Conservation (phyloP, 2,888 invertebrate genomes). For the Colostygia pectinataria region DNA sequence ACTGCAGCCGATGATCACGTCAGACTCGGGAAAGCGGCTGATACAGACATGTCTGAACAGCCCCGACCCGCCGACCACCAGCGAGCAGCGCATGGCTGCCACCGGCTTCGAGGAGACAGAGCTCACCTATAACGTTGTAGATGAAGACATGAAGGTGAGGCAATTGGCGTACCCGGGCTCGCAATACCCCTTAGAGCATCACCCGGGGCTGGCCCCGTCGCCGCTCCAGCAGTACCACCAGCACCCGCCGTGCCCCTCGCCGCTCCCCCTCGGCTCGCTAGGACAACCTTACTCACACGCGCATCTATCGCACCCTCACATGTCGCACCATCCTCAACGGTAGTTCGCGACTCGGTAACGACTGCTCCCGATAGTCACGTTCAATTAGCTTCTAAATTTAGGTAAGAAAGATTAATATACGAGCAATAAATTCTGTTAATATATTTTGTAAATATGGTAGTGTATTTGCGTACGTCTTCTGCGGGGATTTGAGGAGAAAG, state of each 20-base stretch:
- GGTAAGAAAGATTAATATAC: slow-evolving; percentile 67
- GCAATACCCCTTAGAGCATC: slow-evolving; percentile 87
- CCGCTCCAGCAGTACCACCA: slow-evolving; percentile 88
- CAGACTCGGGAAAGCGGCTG: slow-evolving; percentile 97
- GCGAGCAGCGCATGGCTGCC: slow-evolving; percentile 98
- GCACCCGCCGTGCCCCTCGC: slow-evolving; percentile 89
- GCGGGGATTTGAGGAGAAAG: slow-evolving; percentile 59
- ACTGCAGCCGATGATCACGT: slow-evolving; percentile 99
- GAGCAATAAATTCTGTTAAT: slow-evolving; percentile 66
- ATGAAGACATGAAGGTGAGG: slow-evolving; percentile 98
- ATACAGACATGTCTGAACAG: slow-evolving; percentile 99
- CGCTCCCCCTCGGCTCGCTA: slow-evolving; percentile 84
- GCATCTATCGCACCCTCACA: slow-evolving; percentile 86
- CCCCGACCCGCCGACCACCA: slow-evolving; percentile 93
- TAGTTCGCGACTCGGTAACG: slow-evolving; percentile 70
- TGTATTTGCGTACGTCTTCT: slow-evolving; percentile 51
- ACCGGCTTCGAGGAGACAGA: slow-evolving; percentile 99
- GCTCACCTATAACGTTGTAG: slow-evolving; percentile 97
- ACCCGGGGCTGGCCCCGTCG: slow-evolving; percentile 85
- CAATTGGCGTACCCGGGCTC: slow-evolving; percentile 94
- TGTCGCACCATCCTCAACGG: slow-evolving; percentile 92
- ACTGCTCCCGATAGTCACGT: slow-evolving; percentile 60
- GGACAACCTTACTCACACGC: slow-evolving; percentile 79
- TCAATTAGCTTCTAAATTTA: slow-evolving; percentile 61
- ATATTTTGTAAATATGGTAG: slow-evolving; percentile 71